Evolutionary conservation across 2,888 invertebrate genomes (phyloP).

Genomic region (Neoascia interrupta): DNA sequence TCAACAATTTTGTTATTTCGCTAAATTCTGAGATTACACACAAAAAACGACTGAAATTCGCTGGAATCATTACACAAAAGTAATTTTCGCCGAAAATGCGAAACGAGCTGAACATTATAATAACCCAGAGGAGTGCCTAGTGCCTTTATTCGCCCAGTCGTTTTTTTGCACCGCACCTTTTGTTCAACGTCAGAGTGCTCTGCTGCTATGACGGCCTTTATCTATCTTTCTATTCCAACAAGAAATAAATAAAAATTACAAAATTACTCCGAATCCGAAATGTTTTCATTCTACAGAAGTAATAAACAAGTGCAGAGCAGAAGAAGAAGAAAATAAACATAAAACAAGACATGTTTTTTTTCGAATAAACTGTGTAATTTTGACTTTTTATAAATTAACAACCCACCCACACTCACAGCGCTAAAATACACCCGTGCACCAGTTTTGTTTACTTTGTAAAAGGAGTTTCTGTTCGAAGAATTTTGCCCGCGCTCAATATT

Average conservation of each 20-base stretch:
- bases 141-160: no score
- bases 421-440: no score
- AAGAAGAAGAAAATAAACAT: background rate
- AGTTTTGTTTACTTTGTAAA: no score
- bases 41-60: conserved; percentile 12
- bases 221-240: background rate
- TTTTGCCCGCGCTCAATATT: no score
- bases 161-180: background rate
- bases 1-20: background rate
- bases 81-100: conserved; percentile 36
- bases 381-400: no score
- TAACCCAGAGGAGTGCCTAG: no score
- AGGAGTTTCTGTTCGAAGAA: no score
- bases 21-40: conserved; percentile 5
- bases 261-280: conserved; percentile 31
- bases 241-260: background rate
- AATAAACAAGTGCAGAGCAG: background rate
- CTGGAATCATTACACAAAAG: conserved; percentile 27
- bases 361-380: no score
- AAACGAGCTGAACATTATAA: conserved; percentile 4
- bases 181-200: background rate
- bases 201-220: background rate
- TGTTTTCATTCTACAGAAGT: conserved; percentile 23
- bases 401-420: no score
- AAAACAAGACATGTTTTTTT: background rate